Conservation (phyloP, 1,140 invertebrate genomes). For the Cotesia glomerata region DNA sequence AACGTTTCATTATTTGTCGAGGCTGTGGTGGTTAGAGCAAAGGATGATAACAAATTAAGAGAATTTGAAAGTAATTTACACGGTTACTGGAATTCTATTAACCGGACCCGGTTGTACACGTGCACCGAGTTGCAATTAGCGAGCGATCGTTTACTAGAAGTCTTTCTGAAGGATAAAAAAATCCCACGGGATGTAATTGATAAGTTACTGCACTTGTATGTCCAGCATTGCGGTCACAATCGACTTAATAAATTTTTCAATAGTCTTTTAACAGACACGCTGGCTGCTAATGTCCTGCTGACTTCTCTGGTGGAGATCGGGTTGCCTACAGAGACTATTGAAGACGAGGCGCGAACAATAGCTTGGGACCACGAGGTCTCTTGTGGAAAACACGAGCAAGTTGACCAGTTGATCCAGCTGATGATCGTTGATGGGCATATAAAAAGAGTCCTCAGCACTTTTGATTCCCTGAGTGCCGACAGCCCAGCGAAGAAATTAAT, state of each 20-base stretch:
- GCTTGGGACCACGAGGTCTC: constrained; percentile 53
- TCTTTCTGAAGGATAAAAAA: constrained; percentile 44
- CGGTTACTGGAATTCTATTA: constrained; percentile 36
- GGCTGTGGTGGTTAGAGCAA: constrained; percentile 36
- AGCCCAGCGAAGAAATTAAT: constrained; percentile 57
- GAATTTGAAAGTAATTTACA: constrained; percentile 49
- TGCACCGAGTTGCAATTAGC: constrained; percentile 42
- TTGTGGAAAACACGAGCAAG: constrained; percentile 42
- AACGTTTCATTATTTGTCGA: constrained; percentile 50
- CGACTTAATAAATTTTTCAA: constrained; percentile 48
- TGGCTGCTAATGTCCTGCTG: constrained; percentile 44
- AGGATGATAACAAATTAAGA: constrained; percentile 38
- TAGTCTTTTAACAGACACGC: constrained; percentile 37
- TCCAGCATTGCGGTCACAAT: constrained; percentile 40
- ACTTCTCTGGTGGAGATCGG: constrained; percentile 42
- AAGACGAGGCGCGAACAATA: constrained; percentile 48
- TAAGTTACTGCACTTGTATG: constrained; percentile 48
- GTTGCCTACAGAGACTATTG: constrained; percentile 37
- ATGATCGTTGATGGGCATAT: constrained; percentile 52
- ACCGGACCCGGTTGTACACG: constrained; percentile 36
- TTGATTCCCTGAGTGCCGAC: constrained; percentile 43
- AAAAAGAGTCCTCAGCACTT: constrained; percentile 39
- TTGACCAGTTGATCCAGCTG: constrained; percentile 47
- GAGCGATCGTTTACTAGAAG: constrained; percentile 52
- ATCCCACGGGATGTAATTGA: constrained; percentile 43